Conservation (phyloP, 2,888 invertebrate genomes). For the Drosophila melanosoma region DNA sequence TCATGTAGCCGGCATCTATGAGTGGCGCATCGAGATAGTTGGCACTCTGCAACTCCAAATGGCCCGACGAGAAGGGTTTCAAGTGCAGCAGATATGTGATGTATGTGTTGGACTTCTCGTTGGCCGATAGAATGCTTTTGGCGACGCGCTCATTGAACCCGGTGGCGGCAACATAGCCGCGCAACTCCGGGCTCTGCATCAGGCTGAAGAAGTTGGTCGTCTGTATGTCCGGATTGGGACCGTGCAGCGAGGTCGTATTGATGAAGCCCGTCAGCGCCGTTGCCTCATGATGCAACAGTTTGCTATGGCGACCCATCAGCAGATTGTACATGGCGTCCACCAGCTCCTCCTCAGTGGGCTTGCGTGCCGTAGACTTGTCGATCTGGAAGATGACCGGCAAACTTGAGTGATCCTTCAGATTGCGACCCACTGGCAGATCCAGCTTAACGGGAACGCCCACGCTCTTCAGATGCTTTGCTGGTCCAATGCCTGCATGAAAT, state of each 20-base stretch:
- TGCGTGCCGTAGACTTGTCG: slow-evolving; percentile 84
- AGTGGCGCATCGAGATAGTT: slow-evolving; percentile 87
- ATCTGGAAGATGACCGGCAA: slow-evolving; percentile 85
- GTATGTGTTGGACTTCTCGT: slow-evolving; percentile 80
- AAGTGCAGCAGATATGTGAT: slow-evolving; percentile 81
- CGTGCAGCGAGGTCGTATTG: slow-evolving; percentile 86
- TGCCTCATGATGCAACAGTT: slow-evolving; percentile 85
- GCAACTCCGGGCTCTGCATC: slow-evolving; percentile 83
- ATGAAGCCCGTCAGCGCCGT: slow-evolving; percentile 87
- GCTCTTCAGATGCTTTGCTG: slow-evolving; percentile 74
- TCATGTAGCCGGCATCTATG: slow-evolving; percentile 87
- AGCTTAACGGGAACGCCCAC: slow-evolving; percentile 75
- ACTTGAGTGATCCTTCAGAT: slow-evolving; percentile 93
- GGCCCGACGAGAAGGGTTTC: slow-evolving; percentile 86
- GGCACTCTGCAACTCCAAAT: slow-evolving; percentile 85
- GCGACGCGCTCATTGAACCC: slow-evolving; percentile 81
- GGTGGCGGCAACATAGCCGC: slow-evolving; percentile 81
- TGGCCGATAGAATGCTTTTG: slow-evolving; percentile 81
- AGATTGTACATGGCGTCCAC: slow-evolving; percentile 85
- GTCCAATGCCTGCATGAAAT: slow-evolving; percentile 78
- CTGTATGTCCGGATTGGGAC: slow-evolving; percentile 87
- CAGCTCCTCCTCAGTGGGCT: slow-evolving; percentile 84
- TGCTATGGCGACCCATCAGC: slow-evolving; percentile 86
- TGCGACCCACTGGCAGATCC: slow-evolving; percentile 88
- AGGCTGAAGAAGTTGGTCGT: slow-evolving; percentile 86